These are phyloP conservation scores for Elysia chlorotica DNA, from an alignment of 1,140 invertebrate genomes.

Conservation along the genomic window DNA sequence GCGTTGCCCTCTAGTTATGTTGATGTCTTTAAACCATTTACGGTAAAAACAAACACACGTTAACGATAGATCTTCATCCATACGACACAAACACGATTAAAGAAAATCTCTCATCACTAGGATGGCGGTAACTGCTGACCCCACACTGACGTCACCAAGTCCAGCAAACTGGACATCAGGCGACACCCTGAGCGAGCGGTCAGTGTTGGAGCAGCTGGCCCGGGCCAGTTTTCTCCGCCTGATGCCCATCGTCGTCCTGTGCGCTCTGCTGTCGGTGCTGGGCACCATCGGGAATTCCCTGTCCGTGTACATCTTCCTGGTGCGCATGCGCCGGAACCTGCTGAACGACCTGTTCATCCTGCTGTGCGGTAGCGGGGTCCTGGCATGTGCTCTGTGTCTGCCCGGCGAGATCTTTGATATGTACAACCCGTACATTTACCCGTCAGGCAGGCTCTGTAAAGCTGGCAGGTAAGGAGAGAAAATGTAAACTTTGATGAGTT, in stretches of 20 bases:
- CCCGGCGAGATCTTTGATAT: not conserved
- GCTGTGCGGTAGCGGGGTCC: not conserved
- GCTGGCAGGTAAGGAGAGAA: not conserved
- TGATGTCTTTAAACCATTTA: too few relatives aligned
- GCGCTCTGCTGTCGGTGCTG: not conserved
- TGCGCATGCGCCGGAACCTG: not conserved
- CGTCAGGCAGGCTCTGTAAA: not conserved
- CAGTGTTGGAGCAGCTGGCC: too few relatives aligned
- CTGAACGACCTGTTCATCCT: not conserved
- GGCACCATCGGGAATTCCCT: not conserved
- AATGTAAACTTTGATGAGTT: too few relatives aligned
- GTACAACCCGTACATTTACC: not conserved
- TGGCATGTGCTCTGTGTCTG: not conserved
- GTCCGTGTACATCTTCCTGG: not conserved
- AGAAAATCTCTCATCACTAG: too few relatives aligned
- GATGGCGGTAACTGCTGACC: too few relatives aligned
- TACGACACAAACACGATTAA: too few relatives aligned
- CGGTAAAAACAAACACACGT: too few relatives aligned
- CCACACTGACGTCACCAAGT: too few relatives aligned
- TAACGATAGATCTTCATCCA: too few relatives aligned
- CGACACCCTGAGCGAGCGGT: too few relatives aligned
- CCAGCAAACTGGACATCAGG: too few relatives aligned
- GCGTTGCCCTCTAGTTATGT: too few relatives aligned
- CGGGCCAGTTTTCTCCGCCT: not conserved
- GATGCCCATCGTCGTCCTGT: not conserved